These are phyloP conservation scores for Piaya cayana DNA, from an alignment of 2,113 vertebrate species.

Conservation along the genomic window DNA sequence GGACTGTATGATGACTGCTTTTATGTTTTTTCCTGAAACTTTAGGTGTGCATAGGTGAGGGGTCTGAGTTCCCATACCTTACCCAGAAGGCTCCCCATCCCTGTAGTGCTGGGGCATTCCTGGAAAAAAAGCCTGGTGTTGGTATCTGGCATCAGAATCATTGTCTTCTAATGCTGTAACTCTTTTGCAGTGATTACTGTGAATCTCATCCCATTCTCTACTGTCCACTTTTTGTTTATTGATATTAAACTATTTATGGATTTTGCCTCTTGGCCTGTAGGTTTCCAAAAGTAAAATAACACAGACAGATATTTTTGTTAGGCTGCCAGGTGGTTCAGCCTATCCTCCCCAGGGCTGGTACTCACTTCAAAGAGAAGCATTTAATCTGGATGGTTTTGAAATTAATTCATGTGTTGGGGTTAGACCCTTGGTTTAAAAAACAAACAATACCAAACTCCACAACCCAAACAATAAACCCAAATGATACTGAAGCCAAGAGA, in stretches of 20 bases:
- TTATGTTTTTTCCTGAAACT: background rate
- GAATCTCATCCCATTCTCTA: background rate
- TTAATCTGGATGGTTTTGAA: background rate
- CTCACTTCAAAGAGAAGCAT: background rate
- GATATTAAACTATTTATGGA: background rate
- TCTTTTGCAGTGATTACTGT: background rate
- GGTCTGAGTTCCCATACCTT: background rate
- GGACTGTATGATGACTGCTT: background rate
- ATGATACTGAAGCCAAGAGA: background rate
- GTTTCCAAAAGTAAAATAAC: background rate
- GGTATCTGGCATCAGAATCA: background rate
- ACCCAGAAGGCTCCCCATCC: background rate
- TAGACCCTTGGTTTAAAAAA: background rate
- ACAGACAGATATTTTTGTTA: background rate
- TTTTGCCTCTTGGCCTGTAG: background rate
- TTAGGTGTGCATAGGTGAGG: background rate
- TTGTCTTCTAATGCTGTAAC: accelerated
- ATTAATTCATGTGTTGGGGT: no score
- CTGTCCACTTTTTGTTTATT: background rate
- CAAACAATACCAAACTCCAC: no score
- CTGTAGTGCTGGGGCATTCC: background rate
- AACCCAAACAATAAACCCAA: background rate
- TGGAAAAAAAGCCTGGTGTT: background rate
- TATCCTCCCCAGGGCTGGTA: accelerated
- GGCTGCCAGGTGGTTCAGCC: background rate